phyloP scores from a whole-genome alignment of 2,113 vertebrate genomes.

The Phylloscopus trochilus region DNA sequence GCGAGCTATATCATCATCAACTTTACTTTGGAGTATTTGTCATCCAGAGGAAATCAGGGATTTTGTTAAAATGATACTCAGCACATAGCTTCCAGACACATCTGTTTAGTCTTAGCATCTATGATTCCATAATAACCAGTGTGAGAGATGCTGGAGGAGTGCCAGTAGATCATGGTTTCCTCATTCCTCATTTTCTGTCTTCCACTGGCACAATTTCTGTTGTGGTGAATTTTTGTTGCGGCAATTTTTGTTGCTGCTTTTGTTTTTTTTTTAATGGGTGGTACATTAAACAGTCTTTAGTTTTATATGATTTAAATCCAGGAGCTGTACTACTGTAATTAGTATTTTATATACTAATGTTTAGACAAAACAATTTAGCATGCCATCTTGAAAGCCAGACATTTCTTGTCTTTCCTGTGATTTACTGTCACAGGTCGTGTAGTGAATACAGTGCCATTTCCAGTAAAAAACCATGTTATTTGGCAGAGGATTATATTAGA shows the following conservation, averaged over 20 bases:
- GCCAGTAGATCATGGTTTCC: background rate
- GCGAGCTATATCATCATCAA: fast-evolving
- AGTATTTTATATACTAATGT: background rate
- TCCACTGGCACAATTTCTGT: background rate
- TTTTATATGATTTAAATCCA: background rate
- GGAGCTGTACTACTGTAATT: background rate
- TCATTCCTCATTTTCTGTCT: background rate
- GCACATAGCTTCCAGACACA: background rate
- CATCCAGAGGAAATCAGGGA: background rate
- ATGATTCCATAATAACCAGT: background rate
- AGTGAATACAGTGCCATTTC: background rate
- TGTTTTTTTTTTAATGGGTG: background rate
- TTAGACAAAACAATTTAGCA: background rate
- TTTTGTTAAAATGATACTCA: background rate
- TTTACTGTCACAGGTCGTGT: background rate
- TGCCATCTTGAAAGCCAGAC: background rate
- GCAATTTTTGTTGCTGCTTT: background rate
- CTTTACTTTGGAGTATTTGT: background rate
- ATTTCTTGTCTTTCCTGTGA: background rate
- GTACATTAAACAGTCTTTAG: background rate
- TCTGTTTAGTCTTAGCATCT: background rate
- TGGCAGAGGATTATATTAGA: background rate
- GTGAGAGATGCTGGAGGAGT: background rate
- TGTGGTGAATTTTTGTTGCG: background rate
- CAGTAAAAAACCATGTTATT: background rate